A percentile compares a stretch with the other conserved stretches of the same genome.
These are phyloP conservation scores for Drosophila quasianomalipes DNA, from an alignment of 2,888 invertebrate genomes.

Conservation along the genomic window DNA sequence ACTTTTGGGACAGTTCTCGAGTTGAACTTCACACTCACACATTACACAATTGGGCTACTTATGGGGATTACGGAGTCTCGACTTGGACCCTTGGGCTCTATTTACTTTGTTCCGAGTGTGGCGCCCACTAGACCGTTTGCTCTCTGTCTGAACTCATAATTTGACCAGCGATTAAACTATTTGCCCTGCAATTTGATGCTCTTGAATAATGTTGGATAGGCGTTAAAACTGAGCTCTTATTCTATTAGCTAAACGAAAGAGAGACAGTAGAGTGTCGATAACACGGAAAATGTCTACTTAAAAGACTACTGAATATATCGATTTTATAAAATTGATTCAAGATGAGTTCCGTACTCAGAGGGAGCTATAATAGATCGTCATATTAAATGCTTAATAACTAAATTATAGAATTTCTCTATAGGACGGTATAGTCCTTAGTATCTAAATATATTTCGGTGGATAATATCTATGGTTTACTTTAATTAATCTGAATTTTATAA, in stretches of 20 bases:
- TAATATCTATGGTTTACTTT: background rate
- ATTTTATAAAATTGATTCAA: background rate
- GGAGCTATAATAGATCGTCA: background rate
- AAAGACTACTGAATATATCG: background rate
- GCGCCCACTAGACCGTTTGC: slow-evolving; percentile 31
- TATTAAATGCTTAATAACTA: background rate
- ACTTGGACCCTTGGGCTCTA: slow-evolving; percentile 25
- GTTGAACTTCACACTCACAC: slow-evolving; percentile 46
- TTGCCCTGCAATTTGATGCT: slow-evolving; percentile 57
- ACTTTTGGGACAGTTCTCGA: slow-evolving; percentile 40
- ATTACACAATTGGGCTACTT: slow-evolving; percentile 67
- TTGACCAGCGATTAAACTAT: slow-evolving; percentile 61
- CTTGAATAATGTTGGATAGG: slow-evolving; percentile 1
- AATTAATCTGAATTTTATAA: background rate
- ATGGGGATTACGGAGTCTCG: slow-evolving; percentile 56
- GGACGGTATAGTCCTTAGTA: background rate
- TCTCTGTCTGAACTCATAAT: slow-evolving; percentile 48
- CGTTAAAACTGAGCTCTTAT: slow-evolving; percentile 24
- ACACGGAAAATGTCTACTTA: background rate
- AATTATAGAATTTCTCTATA: background rate
- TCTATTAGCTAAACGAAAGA: background rate
- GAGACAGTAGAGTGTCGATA: background rate
- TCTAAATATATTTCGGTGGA: background rate
- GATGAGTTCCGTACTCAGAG: background rate
- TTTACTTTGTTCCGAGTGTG: slow-evolving; percentile 20